Percentiles rank a stretch among this genome's conserved stretches.
phyloP scores from a whole-genome alignment of 1,140 invertebrate species.

The Heliothis subflexa region DNA sequence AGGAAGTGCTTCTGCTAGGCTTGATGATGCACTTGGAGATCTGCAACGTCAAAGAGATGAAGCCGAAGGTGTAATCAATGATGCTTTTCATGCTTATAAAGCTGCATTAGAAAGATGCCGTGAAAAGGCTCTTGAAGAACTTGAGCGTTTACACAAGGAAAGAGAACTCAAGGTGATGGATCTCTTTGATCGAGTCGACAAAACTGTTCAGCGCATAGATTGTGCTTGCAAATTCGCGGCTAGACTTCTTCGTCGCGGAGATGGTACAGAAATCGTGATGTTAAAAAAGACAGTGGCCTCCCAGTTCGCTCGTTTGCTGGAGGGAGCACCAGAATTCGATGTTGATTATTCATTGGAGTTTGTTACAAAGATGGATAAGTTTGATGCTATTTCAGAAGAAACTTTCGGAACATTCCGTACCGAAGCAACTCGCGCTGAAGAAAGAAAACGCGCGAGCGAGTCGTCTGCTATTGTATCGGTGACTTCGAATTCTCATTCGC shows the following conservation, averaged over 20 bases:
- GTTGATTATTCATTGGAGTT: conserved; percentile 93
- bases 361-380: conserved; percentile 92
- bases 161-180: conserved; percentile 96
- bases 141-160: conserved; percentile 93
- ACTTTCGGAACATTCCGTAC: conserved; percentile 91
- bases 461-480: conserved; percentile 90
- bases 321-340: conserved; percentile 92
- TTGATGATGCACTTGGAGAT: conserved; percentile 93
- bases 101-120: conserved; percentile 92
- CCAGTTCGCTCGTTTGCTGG: conserved; percentile 92
- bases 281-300: conserved; percentile 91
- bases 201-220: conserved; percentile 93
- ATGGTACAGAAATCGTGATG: conserved; percentile 93
- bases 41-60: conserved; percentile 94
- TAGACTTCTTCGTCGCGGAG: conserved; percentile 92
- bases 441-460: conserved; percentile 83
- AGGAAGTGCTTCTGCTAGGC: conserved; percentile 90
- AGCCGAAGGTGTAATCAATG: conserved; percentile 93
- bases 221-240: conserved; percentile 94
- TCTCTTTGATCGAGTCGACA: conserved; percentile 92
- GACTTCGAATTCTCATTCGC: conserved; percentile 77
- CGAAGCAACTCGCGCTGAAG: conserved; percentile 87
- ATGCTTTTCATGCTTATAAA: conserved; percentile 94
- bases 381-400: conserved; percentile 90
- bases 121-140: conserved; percentile 91